A percentile compares a stretch with the other conserved stretches of the same genome.
These are phyloP conservation scores for Philotrypesis tridentata DNA, from an alignment of 1,140 invertebrate species.

Conservation along the genomic window DNA sequence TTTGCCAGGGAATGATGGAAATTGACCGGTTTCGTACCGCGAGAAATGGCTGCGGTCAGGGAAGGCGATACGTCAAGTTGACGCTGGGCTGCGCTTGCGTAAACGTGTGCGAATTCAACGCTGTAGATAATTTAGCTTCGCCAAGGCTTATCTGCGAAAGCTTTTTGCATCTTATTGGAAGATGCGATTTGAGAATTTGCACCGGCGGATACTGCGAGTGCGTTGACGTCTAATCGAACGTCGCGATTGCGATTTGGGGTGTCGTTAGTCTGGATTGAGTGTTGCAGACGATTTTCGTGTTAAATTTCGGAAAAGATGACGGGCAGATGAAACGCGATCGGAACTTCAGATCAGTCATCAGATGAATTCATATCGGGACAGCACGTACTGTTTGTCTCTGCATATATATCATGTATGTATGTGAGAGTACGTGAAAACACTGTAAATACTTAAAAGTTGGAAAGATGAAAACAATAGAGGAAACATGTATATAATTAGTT, in stretches of 20 bases:
- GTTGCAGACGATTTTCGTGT: not conserved
- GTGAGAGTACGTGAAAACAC: no score
- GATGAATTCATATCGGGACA: not conserved
- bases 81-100: no score
- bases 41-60: no score
- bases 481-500: not conserved
- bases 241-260: no score
- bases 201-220: not conserved
- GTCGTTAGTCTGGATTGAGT: no score
- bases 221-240: not conserved
- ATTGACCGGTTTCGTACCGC: no score
- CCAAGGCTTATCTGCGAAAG: not conserved
- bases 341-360: not conserved
- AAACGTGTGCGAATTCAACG: no score
- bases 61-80: no score
- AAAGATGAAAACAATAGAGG: not conserved
- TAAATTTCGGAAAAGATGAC: not conserved
- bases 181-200: not conserved
- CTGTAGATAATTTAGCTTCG: no score
- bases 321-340: not conserved
- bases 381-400: no score
- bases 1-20: no score
- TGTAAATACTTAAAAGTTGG: not conserved
- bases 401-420: no score
- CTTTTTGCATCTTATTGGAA: not conserved